Base-by-base conservation (phyloP, 2,888 invertebrate species). In the Netelia melanura region DNA sequence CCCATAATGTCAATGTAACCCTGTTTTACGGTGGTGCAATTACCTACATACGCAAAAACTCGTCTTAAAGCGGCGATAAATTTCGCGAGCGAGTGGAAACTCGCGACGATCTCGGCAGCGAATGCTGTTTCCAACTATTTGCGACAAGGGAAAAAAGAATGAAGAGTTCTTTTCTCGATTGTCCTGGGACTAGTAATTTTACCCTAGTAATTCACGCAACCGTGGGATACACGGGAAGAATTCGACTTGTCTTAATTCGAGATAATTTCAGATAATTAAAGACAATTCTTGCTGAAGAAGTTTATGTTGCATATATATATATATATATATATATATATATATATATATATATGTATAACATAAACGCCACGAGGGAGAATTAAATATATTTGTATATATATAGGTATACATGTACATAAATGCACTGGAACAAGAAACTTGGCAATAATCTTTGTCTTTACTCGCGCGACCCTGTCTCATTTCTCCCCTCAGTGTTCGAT, bases 241-340 rank as follows among this genome's bases (percentile, higher is more conserved):
- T 80, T 85, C 76, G 79, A 72, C 65, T 75, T 68, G 56, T 80
- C 85, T 83, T 80, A 83, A 85, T 85, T 85, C 76, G 85, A 83
- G 82, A 83, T 83, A 85, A 85, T 85, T 85, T 62, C 48, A 38
- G 82, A 85, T 83, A 82, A 85, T 85, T 85, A 82, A 75, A 85
- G 78, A 80, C 79, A 71, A 82, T 82, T 85, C 48, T 44, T 52
- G 25, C 38, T 21, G 61, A 17, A 58, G 61, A 9, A 30, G 52
- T 48, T 48, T 48, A 48, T 17, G 14, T 14, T 14, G 38, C 21
- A n/a, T 5, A 65, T 14, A 23, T 17, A 30, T 74, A 62, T n/a
- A 72, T 72, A 14, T 61, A 10, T 48, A 10, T 38, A 61, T 62
- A 9, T 56, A 72, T n/a, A 43, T 61, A 25, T 25, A n/a, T 5